A percentile compares a stretch with the other conserved stretches of the same genome.
Conservation (phyloP, 37 sponge, comb jelly and placozoan species). For the Agelas oroides region DNA sequence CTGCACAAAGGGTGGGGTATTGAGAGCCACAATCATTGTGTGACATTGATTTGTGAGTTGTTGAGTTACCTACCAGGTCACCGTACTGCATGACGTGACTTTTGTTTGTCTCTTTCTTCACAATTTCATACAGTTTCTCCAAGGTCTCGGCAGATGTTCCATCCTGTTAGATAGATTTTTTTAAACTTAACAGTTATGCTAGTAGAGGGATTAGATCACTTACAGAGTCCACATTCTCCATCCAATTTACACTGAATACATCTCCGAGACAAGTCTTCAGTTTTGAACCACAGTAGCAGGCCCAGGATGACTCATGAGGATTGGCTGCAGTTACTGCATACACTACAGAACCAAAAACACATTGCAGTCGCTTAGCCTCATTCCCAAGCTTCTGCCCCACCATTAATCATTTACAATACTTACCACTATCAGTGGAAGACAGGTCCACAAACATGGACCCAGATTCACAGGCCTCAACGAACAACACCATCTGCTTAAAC, state of each 20-base stretch:
- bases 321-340: constrained; percentile 80
- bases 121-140: constrained; percentile 64
- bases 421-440: constrained; percentile 44
- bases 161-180: neutral
- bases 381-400: constrained; percentile 17
- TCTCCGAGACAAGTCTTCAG: constrained; percentile 80
- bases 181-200: no score
- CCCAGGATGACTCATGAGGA: constrained; percentile 68
- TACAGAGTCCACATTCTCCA: constrained; percentile 79
- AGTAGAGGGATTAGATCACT: no score
- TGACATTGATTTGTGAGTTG: no score
- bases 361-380: no score
- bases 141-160: constrained; percentile 56
- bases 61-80: constrained; percentile 45
- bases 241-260: constrained; percentile 86
- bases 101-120: constrained; percentile 69
- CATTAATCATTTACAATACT: no score
- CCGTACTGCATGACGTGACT: constrained; percentile 77
- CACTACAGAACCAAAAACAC: no score
- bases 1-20: neutral
- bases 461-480: constrained; percentile 84
- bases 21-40: no score
- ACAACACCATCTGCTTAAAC: constrained; percentile 82
- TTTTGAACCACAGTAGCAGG: constrained; percentile 70
- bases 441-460: constrained; percentile 86